Base-by-base conservation (phyloP, 1,140 invertebrate genomes). In the Bombus breviceps region DNA sequence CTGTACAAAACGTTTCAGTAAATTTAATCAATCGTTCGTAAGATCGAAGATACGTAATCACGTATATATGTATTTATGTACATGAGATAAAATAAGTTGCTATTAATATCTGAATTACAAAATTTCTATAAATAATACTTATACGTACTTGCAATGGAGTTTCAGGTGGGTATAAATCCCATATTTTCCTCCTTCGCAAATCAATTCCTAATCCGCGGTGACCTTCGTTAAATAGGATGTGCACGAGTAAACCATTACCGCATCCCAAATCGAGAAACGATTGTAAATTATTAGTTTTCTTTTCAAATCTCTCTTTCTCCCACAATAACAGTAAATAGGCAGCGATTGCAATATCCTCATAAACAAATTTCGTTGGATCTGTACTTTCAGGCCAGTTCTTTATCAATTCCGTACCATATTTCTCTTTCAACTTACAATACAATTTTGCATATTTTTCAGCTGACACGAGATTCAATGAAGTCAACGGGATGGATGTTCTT, bases 261-360 rank as follows among this genome's bases (percentile, higher is more conserved):
- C 99, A 99, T 1, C 99, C 99, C 47, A 99, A 95, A 95, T 99
- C 99, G 2, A 99, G 96, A 96, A 99, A 99, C 3, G 95, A 96
- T 91, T 98, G 97, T 84, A 95, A 93, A 62, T 93, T 86, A 39
- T 90, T 37, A 34, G 93, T 92, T 66, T 93, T 93, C 41, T 94
- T 93, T 76, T 95, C 93, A 92, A 72, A 92, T 89, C 95, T 94
- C 75, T 96, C 95, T 64, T 95, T 90, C 73, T 96, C 95, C 98
- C 98, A 98, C 0, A 98, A 89, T 59, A 98, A 95, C 47, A 99
- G 95, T 32, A 99, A 95, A 94, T 99, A 99, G 4, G 98, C 96
- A 28, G 98, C 98, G 91, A 99, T 99, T 12, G 98, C 98, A 83
- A 99, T 96, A 94, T 99, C 99, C 96, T 99, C 99, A 96, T 98